Evolutionary conservation across 2,113 vertebrate genomes (phyloP), one percentile per base, ranked within the genome.

Genomic region (Eretmochelys imbricata): DNA sequence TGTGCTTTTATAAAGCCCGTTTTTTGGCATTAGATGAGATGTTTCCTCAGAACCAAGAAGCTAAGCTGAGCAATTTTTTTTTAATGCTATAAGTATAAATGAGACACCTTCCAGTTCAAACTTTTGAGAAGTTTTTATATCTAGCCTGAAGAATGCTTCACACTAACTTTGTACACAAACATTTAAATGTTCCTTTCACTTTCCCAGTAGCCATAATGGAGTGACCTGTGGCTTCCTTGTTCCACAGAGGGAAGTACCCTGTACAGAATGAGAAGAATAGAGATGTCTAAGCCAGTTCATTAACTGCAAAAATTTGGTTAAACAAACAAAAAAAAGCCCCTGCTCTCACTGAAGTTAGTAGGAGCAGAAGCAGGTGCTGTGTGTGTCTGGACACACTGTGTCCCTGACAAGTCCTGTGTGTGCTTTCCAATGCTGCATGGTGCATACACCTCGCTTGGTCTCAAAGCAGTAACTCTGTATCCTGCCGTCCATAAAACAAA

Each of bases 321-420:
- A 57, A 59, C 10, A 72, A 50, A 35, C 3, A 20, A 35, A 75
- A 42, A n/a, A 89, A 94, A 31, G 17, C 11, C 79, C 38, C 29
- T 84, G 22, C 84, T 59, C 49, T 82, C 35, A 0, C 76, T 96
- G 85, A 82, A 88, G 22, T 22, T n/a, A 59, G 54, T 29, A n/a
- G 54, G 35, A 53, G 5, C 50, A 3, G 2, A 25, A 53, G 50
- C 49, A 87, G 89, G 49, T 80, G 12, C 0, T 27, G 2, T 0
- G 0, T 75, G 0, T 50, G n/a, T 48, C 35, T 22, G 2, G 49
- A 5, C n/a, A 14, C 48, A 24, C 2, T 29, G 5, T 65, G 69
- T 85, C 89, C 82, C 80, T 80, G 25, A 19, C n/a, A 13, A 54
- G 54, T 54, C 11, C 54, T 95, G 82, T 31, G 80, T 38, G 19